Conservation (phyloP, 2,888 invertebrate species). For the Gisinianus flammeolus region DNA sequence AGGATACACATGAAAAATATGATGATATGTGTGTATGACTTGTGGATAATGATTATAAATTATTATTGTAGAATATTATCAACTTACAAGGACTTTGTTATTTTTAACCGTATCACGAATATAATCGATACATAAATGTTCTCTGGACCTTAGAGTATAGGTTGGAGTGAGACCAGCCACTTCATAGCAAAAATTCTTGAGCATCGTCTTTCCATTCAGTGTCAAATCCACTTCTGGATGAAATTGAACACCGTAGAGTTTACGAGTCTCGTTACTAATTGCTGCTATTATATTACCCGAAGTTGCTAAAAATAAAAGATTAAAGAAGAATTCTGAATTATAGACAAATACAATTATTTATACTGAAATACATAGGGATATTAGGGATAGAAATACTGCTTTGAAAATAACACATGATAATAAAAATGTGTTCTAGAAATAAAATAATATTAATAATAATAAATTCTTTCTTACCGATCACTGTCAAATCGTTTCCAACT, state of each 20-base stretch:
- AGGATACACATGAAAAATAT: background rate
- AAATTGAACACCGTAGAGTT: conserved; percentile 96
- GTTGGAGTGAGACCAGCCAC: conserved; percentile 84
- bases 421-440: too few relatives aligned
- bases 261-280: conserved; percentile 87
- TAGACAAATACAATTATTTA: too few relatives aligned
- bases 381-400: too few relatives aligned
- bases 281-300: conserved; percentile 84
- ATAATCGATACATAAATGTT: conserved; percentile 88
- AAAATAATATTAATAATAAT: too few relatives aligned
- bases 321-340: too few relatives aligned
- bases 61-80: background rate
- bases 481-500: conserved; percentile 85
- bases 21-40: background rate
- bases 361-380: too few relatives aligned
- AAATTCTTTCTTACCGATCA: too few relatives aligned
- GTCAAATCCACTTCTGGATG: conserved; percentile 99
- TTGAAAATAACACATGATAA: too few relatives aligned
- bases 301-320: too few relatives aligned
- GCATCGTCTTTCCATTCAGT: conserved; percentile 85
- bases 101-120: conserved; percentile 87
- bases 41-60: background rate
- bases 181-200: conserved; percentile 93
- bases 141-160: conserved; percentile 86
- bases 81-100: conserved; percentile 87